These are phyloP conservation scores for Sapayoa aenigma DNA, from an alignment of 2,113 vertebrate species.

Conservation along the genomic window DNA sequence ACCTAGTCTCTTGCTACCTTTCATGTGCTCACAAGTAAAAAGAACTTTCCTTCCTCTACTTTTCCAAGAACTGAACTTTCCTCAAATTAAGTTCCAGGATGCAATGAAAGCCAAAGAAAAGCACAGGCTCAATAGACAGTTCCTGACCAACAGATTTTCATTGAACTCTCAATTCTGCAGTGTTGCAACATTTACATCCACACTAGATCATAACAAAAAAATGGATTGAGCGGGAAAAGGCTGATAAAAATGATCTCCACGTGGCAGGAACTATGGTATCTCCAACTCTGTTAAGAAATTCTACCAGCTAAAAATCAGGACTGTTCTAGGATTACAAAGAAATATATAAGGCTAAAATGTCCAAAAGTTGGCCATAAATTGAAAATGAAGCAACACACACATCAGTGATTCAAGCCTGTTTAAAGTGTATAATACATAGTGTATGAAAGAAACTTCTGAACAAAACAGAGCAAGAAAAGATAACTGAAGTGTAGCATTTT, in stretches of 20 bases:
- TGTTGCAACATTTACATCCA: neutral
- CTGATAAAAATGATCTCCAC: neutral
- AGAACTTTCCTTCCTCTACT: neutral
- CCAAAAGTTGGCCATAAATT: neutral
- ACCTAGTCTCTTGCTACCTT: neutral
- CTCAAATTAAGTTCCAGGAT: neutral
- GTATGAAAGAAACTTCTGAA: neutral
- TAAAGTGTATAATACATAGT: neutral
- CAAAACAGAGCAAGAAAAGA: neutral
- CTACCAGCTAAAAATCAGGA: neutral
- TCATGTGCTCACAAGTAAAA: neutral
- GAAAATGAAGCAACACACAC: neutral
- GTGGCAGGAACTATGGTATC: neutral
- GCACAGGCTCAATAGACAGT: accelerated
- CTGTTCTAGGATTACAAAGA: neutral
- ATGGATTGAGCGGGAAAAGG: accelerated
- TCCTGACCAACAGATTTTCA: neutral
- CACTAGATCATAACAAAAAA: neutral
- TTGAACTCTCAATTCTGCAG: neutral
- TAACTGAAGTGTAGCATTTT: neutral
- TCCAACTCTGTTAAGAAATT: neutral
- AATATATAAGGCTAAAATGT: neutral
- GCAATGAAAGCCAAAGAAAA: neutral
- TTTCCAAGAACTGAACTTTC: neutral
- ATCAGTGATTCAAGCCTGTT: neutral